phyloP scores from a whole-genome alignment of 2,113 vertebrate genomes.

The Falco punctatus region DNA sequence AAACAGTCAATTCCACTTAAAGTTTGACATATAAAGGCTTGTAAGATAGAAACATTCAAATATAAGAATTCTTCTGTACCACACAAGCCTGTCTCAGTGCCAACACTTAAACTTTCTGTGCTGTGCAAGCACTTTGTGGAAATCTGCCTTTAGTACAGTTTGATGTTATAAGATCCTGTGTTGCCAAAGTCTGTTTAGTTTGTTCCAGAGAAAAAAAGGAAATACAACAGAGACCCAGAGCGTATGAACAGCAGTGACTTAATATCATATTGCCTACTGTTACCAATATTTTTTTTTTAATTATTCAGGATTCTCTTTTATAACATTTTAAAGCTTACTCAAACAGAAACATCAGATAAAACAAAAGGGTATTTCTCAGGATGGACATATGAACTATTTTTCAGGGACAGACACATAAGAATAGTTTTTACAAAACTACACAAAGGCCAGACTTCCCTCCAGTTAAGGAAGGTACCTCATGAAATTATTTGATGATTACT shows the following conservation, averaged over 20 bases:
- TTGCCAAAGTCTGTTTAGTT: constrained; percentile 64
- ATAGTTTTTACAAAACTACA: neutral
- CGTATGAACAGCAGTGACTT: neutral
- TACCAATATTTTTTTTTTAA: neutral
- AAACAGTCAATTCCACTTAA: constrained; percentile 74
- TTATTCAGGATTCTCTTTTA: neutral
- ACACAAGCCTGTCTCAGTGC: constrained; percentile 63
- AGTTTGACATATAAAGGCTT: constrained; percentile 66
- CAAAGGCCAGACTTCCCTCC: neutral
- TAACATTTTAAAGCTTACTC: neutral
- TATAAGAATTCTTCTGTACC: constrained; percentile 62
- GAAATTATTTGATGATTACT: neutral
- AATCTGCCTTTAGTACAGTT: constrained; percentile 70
- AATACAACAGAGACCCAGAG: constrained; percentile 31
- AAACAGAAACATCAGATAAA: neutral
- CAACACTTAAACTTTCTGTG: constrained; percentile 71
- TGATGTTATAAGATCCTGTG: constrained; percentile 44
- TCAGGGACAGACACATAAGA: neutral
- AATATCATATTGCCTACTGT: neutral
- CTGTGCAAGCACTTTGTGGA: constrained; percentile 72
- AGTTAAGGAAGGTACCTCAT: neutral
- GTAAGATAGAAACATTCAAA: constrained; percentile 64
- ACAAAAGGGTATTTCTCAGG: neutral
- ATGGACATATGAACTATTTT: neutral
- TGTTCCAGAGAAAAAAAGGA: constrained; percentile 20